phyloP scores from a whole-genome alignment of 1,140 invertebrate genomes.

The Centruroides sculpturatus region DNA sequence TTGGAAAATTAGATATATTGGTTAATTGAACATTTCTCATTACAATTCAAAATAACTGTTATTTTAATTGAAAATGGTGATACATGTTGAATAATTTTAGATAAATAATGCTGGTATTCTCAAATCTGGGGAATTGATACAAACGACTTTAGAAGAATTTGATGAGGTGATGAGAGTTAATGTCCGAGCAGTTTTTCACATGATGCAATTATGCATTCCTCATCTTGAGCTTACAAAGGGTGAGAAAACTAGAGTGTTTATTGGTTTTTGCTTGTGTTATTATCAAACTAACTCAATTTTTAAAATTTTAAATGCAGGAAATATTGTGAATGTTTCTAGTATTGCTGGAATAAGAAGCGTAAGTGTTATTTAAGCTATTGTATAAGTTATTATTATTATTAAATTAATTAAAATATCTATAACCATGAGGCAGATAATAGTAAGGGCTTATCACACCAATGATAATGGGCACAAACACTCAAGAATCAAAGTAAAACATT shows the following conservation, averaged over 20 bases:
- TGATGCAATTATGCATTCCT: slow-evolving; percentile 69
- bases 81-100: background rate
- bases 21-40: slow-evolving; percentile 30
- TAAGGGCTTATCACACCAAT: too few relatives aligned
- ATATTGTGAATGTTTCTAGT: slow-evolving; percentile 79
- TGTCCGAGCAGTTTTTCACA: slow-evolving; percentile 61
- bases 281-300: too few relatives aligned
- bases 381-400: too few relatives aligned
- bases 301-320: background rate
- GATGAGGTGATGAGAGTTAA: slow-evolving; percentile 72
- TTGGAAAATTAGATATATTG: slow-evolving; percentile 81
- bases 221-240: slow-evolving; percentile 61
- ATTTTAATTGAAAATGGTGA: too few relatives aligned
- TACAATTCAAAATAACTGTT: too few relatives aligned
- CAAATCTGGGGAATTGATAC: slow-evolving; percentile 65
- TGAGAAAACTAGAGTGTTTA: background rate
- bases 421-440: too few relatives aligned
- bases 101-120: slow-evolving; percentile 30
- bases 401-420: too few relatives aligned
- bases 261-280: too few relatives aligned
- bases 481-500: too few relatives aligned
- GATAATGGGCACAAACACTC: too few relatives aligned
- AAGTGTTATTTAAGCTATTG: slow-evolving; percentile 14
- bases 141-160: slow-evolving; percentile 61
- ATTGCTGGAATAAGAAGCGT: slow-evolving; percentile 62